phyloP scores from a whole-genome alignment of 2,888 invertebrate species.

The Idaea biselata region DNA sequence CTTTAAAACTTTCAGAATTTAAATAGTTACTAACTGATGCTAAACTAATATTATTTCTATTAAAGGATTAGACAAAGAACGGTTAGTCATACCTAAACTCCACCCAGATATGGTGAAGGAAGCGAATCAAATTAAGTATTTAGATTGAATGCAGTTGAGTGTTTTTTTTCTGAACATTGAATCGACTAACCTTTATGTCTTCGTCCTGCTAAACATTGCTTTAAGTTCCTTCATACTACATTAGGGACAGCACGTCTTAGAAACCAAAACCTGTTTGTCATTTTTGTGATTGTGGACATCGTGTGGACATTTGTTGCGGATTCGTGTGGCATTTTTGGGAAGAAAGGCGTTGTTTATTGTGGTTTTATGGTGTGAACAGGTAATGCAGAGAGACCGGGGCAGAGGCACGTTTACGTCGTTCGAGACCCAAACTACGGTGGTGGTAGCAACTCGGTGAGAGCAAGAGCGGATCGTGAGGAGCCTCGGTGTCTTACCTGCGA shows the following conservation, averaged over 20 bases:
- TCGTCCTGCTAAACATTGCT: conserved; percentile 36
- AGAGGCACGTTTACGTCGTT: conserved; percentile 93
- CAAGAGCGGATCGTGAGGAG: conserved; percentile 82
- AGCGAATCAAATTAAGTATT: conserved; percentile 77
- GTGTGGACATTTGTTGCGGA: conserved; percentile 18
- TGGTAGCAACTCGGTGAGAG: conserved; percentile 70
- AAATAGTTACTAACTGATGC: conserved; percentile 16
- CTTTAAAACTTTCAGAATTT: background rate
- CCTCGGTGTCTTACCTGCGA: conserved; percentile 94
- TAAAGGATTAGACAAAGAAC: conserved; percentile 70
- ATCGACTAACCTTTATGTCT: conserved; percentile 41
- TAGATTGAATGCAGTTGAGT: conserved; percentile 64
- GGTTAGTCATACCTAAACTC: conserved; percentile 57
- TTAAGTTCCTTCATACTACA: conserved; percentile 24
- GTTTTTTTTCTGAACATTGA: conserved; percentile 46
- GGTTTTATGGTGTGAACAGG: conserved; percentile 67
- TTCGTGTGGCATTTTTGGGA: conserved; percentile 5
- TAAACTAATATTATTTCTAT: conserved; percentile 40
- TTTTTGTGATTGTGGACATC: conserved; percentile 25
- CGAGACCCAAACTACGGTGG: conserved; percentile 86
- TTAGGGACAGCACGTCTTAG: conserved; percentile 26
- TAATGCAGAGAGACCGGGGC: conserved; percentile 91
- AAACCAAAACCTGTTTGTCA: conserved; percentile 26
- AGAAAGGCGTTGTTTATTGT: conserved; percentile 19
- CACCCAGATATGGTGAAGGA: conserved; percentile 66